Evolutionary conservation across 2,888 invertebrate genomes (phyloP).

Genomic region (Hydroisotoma schaefferi): DNA sequence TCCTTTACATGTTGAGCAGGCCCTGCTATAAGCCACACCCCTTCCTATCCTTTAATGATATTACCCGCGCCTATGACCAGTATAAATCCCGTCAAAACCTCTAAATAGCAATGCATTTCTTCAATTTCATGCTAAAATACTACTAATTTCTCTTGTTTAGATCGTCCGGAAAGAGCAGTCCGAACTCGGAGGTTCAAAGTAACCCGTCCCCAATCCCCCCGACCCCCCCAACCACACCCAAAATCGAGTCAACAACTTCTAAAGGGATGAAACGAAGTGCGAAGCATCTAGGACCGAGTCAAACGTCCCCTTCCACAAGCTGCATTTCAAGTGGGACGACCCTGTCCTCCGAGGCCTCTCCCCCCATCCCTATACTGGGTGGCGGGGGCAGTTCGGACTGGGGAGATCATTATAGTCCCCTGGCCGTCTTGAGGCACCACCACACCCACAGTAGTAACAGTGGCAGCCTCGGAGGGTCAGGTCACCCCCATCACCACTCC

Average conservation of each 20-base stretch:
- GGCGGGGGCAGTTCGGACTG: background rate
- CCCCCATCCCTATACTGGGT: conserved; percentile 14
- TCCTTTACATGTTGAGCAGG: too few relatives aligned
- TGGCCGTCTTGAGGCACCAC: conserved; percentile 6
- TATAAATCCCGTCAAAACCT: too few relatives aligned
- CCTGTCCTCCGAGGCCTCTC: conserved; percentile 16
- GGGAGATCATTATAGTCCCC: conserved; percentile 6
- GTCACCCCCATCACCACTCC: conserved; percentile 28
- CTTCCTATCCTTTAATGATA: background rate
- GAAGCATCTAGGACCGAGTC: conserved; percentile 18
- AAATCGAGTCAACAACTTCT: conserved; percentile 27
- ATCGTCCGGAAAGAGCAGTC: conserved; percentile 37
- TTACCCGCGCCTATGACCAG: too few relatives aligned
- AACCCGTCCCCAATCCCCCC: conserved; percentile 42
- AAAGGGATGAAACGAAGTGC: conserved; percentile 22
- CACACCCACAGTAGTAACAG: too few relatives aligned
- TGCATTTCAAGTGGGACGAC: conserved; percentile 5
- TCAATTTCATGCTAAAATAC: too few relatives aligned
- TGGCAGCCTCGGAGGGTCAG: conserved; percentile 18
- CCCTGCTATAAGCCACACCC: background rate
- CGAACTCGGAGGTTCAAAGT: conserved; percentile 28
- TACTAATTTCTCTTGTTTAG: conserved; percentile 11
- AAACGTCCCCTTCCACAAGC: conserved; percentile 9
- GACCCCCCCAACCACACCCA: conserved; percentile 43
- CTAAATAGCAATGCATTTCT: too few relatives aligned